phyloP scores from a whole-genome alignment of 2,888 invertebrate genomes.

The Eremobia ochroleuca region DNA sequence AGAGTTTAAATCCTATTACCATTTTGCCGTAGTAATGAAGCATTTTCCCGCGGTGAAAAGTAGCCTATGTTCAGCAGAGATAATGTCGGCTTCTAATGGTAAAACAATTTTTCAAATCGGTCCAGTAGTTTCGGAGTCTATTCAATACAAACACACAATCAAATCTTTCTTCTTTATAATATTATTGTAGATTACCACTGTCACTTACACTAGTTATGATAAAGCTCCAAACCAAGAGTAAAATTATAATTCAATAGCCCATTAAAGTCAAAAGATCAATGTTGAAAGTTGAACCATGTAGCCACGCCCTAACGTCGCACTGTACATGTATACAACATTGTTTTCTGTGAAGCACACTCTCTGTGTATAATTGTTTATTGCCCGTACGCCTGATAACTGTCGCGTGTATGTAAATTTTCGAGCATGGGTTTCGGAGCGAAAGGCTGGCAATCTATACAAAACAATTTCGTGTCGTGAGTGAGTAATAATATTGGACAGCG shows the following conservation, averaged over 20 bases:
- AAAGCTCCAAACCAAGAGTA: no score
- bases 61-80: no score
- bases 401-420: conserved; percentile 38
- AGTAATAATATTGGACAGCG: background rate
- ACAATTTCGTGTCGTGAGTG: background rate
- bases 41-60: no score
- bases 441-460: conserved; percentile 1
- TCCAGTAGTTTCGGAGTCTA: no score
- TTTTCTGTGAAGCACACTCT: conserved; percentile 18
- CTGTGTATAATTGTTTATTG: conserved; percentile 47
- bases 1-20: no score
- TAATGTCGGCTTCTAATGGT: no score
- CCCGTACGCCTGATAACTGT: conserved; percentile 41
- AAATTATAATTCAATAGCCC: background rate
- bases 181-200: no score
- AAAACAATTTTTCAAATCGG: no score
- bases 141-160: no score
- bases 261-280: background rate
- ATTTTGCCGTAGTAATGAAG: no score
- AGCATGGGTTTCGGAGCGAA: background rate
- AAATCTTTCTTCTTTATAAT: no score
- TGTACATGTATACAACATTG: conserved; percentile 27
- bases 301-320: conserved; percentile 9
- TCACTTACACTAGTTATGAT: no score
- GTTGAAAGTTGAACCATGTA: conserved; percentile 23